phyloP scores from a whole-genome alignment of 2,888 invertebrate genomes.

The Augiades crinisus region DNA sequence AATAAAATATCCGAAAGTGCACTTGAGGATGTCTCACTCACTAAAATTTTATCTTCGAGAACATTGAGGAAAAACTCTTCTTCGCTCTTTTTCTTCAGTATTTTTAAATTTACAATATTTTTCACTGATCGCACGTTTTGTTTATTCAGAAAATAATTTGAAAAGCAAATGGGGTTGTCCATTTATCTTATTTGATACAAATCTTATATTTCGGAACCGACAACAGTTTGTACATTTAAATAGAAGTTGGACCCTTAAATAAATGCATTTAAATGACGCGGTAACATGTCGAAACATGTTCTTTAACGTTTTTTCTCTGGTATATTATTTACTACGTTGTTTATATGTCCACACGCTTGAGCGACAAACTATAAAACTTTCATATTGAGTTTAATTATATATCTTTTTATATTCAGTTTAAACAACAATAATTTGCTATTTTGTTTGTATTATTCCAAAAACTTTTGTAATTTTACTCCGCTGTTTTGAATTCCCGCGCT shows the following conservation, averaged over 20 bases:
- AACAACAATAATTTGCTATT: too few species aligned
- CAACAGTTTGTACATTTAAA: neutral
- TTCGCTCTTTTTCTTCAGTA: conserved; percentile 43
- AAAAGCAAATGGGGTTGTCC: conserved; percentile 52
- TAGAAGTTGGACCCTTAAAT: neutral
- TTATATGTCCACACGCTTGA: too few species aligned
- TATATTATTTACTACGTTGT: neutral
- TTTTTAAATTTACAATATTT: conserved; percentile 50
- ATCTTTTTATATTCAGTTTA: too few species aligned
- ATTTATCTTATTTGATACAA: conserved; percentile 32
- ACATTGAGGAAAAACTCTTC: conserved; percentile 36
- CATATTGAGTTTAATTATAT: too few species aligned
- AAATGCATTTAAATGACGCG: conserved; percentile 46
- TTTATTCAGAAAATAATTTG: conserved; percentile 64
- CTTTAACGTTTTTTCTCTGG: neutral
- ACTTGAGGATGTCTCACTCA: conserved; percentile 41
- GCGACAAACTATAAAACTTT: too few species aligned
- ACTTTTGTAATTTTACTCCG: too few species aligned
- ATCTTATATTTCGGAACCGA: neutral
- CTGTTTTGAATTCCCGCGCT: conserved; percentile 14
- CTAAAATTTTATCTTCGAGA: conserved; percentile 41
- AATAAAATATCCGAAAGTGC: conserved; percentile 43
- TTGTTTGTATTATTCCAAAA: too few species aligned
- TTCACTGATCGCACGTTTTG: conserved; percentile 62
- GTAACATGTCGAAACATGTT: conserved; percentile 54